These are phyloP conservation scores for Philereme vetulata DNA, from an alignment of 2,888 invertebrate genomes.

Conservation along the genomic window DNA sequence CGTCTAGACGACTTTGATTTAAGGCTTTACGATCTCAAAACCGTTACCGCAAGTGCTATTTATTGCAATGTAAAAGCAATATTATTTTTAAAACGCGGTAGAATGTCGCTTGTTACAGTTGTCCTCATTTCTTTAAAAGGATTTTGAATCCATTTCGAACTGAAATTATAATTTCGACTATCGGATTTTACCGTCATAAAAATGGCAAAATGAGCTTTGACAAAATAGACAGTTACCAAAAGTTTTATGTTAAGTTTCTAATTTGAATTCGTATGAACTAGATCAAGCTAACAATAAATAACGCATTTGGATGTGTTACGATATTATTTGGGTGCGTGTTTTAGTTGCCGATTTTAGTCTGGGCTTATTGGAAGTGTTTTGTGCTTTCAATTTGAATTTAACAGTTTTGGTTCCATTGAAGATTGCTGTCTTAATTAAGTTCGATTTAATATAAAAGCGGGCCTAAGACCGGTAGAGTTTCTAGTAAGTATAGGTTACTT, in stretches of 20 bases:
- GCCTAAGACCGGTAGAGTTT: too few relatives aligned
- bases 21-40: slow-evolving; percentile 27
- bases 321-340: slow-evolving; percentile 6
- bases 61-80: slow-evolving; percentile 25
- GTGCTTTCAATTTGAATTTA: too few relatives aligned
- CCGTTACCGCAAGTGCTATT: slow-evolving; percentile 40
- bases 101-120: slow-evolving; percentile 16
- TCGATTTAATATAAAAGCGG: too few relatives aligned
- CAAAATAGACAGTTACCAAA: slow-evolving; percentile 28
- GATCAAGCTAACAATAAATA: slow-evolving; percentile 24
- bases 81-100: slow-evolving; percentile 25
- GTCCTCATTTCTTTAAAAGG: slow-evolving; percentile 34
- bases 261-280: slow-evolving; percentile 34
- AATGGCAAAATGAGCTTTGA: slow-evolving; percentile 32
- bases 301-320: slow-evolving; percentile 12
- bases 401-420: too few relatives aligned
- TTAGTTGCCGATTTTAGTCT: slow-evolving; percentile 3
- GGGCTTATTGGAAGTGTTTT: too few relatives aligned
- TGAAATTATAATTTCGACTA: slow-evolving; percentile 32
- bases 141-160: slow-evolving; percentile 17
- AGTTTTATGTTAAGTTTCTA: slow-evolving; percentile 33
- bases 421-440: too few relatives aligned
- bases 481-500: too few relatives aligned
- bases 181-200: slow-evolving; percentile 41
- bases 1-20: slow-evolving; percentile 21